Evolutionary conservation across 2,113 vertebrate species (phyloP).

Genomic region (Bostrychus sinensis): DNA sequence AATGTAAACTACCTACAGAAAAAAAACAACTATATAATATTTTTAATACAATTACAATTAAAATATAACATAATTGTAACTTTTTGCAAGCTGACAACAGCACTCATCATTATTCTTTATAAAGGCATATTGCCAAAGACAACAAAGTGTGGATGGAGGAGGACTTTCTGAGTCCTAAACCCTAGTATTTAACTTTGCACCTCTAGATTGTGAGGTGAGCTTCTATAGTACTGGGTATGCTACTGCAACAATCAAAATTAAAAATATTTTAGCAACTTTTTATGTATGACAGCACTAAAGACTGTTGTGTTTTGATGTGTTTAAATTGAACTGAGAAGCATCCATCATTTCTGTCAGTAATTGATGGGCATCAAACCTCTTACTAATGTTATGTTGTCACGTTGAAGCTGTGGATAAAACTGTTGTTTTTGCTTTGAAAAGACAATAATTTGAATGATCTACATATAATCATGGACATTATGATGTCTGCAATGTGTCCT

Average conservation of each 20-base stretch:
- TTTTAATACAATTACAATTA: no score
- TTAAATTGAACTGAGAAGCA: no score
- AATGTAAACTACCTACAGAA: no score
- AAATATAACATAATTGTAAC: no score
- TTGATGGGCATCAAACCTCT: not conserved
- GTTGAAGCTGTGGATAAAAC: not conserved
- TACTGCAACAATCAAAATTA: not conserved
- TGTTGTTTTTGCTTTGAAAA: not conserved
- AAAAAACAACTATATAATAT: no score
- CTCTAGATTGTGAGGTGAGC: not conserved
- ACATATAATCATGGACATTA: not conserved
- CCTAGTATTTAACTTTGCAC: not conserved
- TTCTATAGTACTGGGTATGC: not conserved
- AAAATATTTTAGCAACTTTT: no score
- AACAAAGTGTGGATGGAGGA: not conserved
- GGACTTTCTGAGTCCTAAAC: not conserved
- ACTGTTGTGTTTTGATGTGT: no score
- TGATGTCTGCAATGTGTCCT: not conserved
- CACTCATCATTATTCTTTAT: no score
- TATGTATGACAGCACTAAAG: no score
- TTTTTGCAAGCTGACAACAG: no score
- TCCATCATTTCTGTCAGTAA: no score
- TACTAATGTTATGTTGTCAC: not conserved
- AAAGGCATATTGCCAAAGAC: not conserved
- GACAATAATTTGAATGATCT: not conserved